Evolutionary conservation across 2,888 invertebrate genomes (phyloP).

Genomic region (Aelia acuminata): DNA sequence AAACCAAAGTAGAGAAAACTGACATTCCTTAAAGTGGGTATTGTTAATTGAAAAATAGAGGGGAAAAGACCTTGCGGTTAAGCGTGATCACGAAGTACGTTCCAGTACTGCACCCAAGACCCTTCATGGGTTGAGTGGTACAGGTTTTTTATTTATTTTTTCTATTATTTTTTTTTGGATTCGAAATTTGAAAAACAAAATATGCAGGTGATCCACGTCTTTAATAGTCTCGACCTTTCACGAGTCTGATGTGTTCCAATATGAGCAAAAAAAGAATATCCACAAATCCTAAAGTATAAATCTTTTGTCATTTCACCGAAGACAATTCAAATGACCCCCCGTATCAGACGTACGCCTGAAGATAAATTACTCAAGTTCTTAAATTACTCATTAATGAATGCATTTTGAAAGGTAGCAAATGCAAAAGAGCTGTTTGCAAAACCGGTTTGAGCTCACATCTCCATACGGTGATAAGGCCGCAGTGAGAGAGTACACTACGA

Average conservation of each 20-base stretch:
- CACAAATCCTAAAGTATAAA: neutral
- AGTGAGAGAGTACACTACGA: conserved; percentile 5
- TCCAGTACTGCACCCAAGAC: too few species aligned
- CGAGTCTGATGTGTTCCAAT: neutral
- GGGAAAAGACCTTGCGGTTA: too few species aligned
- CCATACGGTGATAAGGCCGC: neutral
- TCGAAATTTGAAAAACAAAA: too few species aligned
- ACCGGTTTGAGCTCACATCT: neutral
- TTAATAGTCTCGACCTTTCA: too few species aligned
- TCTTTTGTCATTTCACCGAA: neutral
- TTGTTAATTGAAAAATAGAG: too few species aligned
- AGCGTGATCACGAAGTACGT: too few species aligned
- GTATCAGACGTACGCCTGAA: neutral
- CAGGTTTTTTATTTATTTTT: too few species aligned
- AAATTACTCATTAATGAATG: conserved; percentile 1
- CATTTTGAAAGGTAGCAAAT: conserved; percentile 28
- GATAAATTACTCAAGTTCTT: neutral
- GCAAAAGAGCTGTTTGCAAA: conserved; percentile 23
- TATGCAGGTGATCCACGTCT: too few species aligned
- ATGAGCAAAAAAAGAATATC: neutral
- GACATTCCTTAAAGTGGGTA: too few species aligned
- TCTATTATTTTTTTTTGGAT: too few species aligned
- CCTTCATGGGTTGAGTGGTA: too few species aligned
- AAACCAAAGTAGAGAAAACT: too few species aligned
- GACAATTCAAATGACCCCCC: neutral